These are phyloP conservation scores for Andrena marginata DNA, from an alignment of 2,888 invertebrate species.

Conservation along the genomic window DNA sequence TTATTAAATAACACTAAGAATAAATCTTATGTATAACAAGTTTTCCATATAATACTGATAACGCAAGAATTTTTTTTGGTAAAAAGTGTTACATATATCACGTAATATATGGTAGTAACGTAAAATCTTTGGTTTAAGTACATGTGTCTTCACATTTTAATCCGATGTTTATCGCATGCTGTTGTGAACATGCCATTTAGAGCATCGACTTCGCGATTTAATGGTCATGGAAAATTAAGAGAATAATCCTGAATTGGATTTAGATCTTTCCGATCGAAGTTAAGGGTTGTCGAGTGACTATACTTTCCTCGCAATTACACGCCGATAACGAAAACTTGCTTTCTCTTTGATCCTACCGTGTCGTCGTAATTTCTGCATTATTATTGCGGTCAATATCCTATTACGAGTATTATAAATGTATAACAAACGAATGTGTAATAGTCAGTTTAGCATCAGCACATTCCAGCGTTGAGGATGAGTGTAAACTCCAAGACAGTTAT, in stretches of 20 bases:
- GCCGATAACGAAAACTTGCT: conserved; percentile 1
- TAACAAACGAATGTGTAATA: conserved; percentile 21
- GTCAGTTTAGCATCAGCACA: conserved; percentile 20
- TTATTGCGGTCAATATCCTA: conserved; percentile 1
- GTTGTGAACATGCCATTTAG: background rate
- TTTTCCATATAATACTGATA: conserved; percentile 42
- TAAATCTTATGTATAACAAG: conserved; percentile 14
- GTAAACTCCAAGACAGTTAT: conserved; percentile 38
- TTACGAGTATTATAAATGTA: conserved; percentile 14
- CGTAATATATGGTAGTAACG: conserved; percentile 24
- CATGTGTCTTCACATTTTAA: background rate
- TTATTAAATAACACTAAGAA: conserved; percentile 20
- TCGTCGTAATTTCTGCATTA: background rate
- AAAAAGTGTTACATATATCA: conserved; percentile 29
- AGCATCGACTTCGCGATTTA: conserved; percentile 8
- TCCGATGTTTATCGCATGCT: background rate
- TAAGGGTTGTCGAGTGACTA: background rate
- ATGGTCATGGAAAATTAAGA: background rate
- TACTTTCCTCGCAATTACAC: background rate
- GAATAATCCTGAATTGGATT: background rate
- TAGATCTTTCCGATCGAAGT: background rate
- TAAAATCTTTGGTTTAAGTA: conserved; percentile 53
- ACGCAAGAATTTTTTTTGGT: conserved; percentile 39
- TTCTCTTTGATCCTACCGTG: conserved; percentile 12
- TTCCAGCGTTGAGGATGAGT: conserved; percentile 16